Conservation (phyloP, 2,113 vertebrate species). For the Acanthisitta chloris region DNA sequence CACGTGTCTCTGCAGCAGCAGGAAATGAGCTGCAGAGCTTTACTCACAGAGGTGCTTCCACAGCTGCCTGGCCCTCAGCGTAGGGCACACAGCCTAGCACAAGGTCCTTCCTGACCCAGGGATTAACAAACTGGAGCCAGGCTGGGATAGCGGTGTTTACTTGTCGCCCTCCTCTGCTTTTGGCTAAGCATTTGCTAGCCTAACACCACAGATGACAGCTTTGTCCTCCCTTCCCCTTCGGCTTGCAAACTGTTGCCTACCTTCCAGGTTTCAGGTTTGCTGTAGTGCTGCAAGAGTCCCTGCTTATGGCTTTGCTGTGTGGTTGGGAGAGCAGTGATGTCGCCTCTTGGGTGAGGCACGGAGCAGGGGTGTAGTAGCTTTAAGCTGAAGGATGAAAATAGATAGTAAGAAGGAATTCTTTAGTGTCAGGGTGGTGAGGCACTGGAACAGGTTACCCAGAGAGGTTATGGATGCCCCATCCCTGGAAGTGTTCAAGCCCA, state of each 20-base stretch:
- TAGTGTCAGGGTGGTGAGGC: not conserved
- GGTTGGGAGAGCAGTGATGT: not conserved
- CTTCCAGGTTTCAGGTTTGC: not conserved
- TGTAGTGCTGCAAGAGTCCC: constrained; percentile 6
- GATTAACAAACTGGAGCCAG: not conserved
- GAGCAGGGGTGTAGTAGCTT: not conserved
- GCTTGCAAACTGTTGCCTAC: not conserved
- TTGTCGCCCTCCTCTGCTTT: not conserved
- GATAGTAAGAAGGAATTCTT: not conserved
- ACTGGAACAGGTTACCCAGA: not conserved
- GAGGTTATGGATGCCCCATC: not conserved
- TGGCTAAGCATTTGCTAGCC: not conserved
- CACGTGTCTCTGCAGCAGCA: not conserved
- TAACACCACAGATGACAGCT: not conserved
- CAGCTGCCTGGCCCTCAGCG: rapidly evolving
- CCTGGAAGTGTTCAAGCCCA: not conserved
- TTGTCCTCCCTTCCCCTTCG: not conserved
- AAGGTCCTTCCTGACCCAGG: not conserved
- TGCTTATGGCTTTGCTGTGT: constrained; percentile 9
- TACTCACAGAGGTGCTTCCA: not conserved
- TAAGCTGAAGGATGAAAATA: not conserved
- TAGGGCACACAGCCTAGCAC: not conserved
- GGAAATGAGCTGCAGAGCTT: not conserved
- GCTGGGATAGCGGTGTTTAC: not conserved
- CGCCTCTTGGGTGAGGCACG: not conserved